phyloP scores from a whole-genome alignment of 2,888 invertebrate species.

The Nudaria mundana region DNA sequence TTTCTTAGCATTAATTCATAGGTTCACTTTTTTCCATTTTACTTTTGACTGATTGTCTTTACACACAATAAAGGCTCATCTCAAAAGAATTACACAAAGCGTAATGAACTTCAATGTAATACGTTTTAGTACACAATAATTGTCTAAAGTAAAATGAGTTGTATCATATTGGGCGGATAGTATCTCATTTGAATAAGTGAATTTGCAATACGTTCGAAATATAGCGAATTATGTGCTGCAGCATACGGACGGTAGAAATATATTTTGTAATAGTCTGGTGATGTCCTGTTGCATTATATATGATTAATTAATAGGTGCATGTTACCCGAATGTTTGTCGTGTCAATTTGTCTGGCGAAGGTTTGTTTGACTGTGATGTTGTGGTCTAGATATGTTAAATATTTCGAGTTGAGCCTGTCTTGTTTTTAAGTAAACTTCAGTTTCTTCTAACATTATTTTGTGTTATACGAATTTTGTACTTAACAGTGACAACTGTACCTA shows the following conservation, averaged over 20 bases:
- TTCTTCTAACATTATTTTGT: not conserved
- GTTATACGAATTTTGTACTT: too few species aligned
- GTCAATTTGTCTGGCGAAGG: not conserved
- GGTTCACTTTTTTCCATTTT: too few species aligned
- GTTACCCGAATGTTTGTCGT: not conserved
- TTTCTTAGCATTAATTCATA: too few species aligned
- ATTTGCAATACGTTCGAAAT: not conserved
- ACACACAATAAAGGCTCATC: too few species aligned
- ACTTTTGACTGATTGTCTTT: too few species aligned
- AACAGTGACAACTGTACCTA: too few species aligned
- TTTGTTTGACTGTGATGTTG: slow-evolving; percentile 3
- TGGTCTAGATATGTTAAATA: too few species aligned
- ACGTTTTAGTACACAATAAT: too few species aligned
- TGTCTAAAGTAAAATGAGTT: too few species aligned
- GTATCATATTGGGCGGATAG: too few species aligned
- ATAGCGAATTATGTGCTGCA: slow-evolving; percentile 1
- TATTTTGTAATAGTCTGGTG: slow-evolving; percentile 12
- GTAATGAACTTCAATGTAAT: too few species aligned
- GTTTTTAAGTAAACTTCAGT: not conserved
- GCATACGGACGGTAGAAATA: slow-evolving; percentile 12
- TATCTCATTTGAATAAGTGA: not conserved
- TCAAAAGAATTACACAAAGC: too few species aligned
- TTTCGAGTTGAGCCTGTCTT: slow-evolving; percentile 5
- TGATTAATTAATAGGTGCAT: not conserved
- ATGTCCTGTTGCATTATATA: slow-evolving; percentile 1